Conservation (phyloP, 1,140 invertebrate genomes). For the Brachionus calyciflorus region DNA sequence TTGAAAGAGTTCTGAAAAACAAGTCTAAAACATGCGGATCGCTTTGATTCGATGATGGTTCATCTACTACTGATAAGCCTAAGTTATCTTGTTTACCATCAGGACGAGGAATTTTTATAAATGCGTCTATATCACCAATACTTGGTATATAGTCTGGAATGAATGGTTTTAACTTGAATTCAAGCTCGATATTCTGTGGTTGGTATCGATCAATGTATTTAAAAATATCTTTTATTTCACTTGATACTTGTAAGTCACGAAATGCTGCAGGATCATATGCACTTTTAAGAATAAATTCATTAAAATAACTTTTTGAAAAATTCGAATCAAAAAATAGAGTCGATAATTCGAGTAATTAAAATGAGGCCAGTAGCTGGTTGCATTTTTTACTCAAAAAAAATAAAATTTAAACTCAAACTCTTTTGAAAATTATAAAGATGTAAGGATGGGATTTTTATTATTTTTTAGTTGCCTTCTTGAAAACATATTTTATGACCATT, state of each 20-base stretch:
- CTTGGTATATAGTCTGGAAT: constrained; percentile 94
- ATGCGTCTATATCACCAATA: constrained; percentile 95
- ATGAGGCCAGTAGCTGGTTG: no score
- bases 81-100: constrained; percentile 70
- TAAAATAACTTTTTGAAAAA: no score
- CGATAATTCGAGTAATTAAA: no score
- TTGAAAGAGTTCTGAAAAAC: constrained; percentile 80
- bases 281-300: no score
- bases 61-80: constrained; percentile 84
- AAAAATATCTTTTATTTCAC: constrained; percentile 86
- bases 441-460: no score
- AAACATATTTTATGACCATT: no score
- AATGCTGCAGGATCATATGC: constrained; percentile 78
- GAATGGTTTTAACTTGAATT: constrained; percentile 85
- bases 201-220: constrained; percentile 88
- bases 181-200: constrained; percentile 82
- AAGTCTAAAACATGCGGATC: constrained; percentile 89
- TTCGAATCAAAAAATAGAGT: no score
- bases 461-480: no score
- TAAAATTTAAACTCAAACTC: no score
- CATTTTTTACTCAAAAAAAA: no score
- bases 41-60: constrained; percentile 87
- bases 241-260: constrained; percentile 74
- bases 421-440: no score
- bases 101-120: constrained; percentile 77